phyloP scores from a whole-genome alignment of 2,113 vertebrate genomes.

The Globicephala melas region DNA sequence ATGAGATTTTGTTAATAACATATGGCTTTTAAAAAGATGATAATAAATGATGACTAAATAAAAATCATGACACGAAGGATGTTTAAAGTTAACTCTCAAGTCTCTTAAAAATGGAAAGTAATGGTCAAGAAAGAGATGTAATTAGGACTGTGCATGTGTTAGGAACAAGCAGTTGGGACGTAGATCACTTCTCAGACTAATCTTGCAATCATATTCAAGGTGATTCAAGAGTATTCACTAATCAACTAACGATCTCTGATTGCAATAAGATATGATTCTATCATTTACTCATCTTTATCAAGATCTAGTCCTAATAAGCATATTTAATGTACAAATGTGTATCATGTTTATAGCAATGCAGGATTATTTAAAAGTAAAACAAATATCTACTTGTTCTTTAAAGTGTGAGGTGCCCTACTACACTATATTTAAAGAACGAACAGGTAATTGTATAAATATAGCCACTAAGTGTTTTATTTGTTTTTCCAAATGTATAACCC shows the following conservation, averaged over 20 bases:
- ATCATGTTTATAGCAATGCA: neutral
- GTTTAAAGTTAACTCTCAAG: neutral
- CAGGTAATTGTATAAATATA: neutral
- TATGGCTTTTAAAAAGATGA: neutral
- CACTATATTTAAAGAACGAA: conserved; percentile 10
- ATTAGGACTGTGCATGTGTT: neutral
- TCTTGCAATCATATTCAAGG: neutral
- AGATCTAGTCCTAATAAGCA: neutral
- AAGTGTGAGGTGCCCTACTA: neutral
- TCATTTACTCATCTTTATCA: conserved; percentile 22
- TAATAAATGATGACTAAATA: neutral
- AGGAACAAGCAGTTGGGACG: neutral
- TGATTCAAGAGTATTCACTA: neutral
- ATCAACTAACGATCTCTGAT: neutral
- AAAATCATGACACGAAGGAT: neutral
- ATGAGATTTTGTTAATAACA: neutral
- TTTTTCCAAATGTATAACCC: neutral
- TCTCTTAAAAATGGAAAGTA: conserved; percentile 5
- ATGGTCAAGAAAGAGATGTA: neutral
- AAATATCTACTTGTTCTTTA: neutral
- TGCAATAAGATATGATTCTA: neutral
- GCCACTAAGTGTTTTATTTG: neutral
- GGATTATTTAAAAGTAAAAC: conserved; percentile 15
- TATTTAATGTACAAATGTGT: neutral
- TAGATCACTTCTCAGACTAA: neutral